A percentile compares a stretch with the other conserved stretches of the same genome.
Evolutionary conservation across 2,888 invertebrate species (phyloP).

Genomic region (Branchipolynoe longqiensis): DNA sequence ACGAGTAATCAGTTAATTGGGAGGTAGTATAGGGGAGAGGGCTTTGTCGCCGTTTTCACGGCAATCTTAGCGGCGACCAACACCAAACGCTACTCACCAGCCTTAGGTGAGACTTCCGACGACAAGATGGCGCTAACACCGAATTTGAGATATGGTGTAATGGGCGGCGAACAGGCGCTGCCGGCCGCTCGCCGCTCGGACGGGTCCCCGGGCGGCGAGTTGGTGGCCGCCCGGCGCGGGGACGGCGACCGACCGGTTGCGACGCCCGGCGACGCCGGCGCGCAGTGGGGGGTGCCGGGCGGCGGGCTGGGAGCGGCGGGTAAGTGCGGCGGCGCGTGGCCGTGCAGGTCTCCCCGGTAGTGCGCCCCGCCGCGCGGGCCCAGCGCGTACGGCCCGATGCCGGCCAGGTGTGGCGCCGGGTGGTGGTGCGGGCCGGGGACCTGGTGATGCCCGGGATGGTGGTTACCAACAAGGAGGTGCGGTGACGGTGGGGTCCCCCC

Average conservation of each 20-base stretch:
- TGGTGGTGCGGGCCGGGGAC: not conserved
- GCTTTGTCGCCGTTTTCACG: too few relatives aligned
- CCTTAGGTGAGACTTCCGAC: conserved; percentile 69
- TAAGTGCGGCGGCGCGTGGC: not conserved
- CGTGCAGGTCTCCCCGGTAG: not conserved
- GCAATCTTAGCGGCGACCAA: too few relatives aligned
- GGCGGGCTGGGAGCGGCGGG: not conserved
- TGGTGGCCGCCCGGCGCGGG: not conserved
- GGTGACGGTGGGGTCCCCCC: not conserved
- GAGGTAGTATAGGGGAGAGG: too few relatives aligned
- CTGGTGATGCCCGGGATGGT: too few relatives aligned
- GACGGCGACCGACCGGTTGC: conserved; percentile 9
- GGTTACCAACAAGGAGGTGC: too few relatives aligned
- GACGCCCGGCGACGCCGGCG: not conserved
- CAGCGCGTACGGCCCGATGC: not conserved
- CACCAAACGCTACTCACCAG: conserved; percentile 56
- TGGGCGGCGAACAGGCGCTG: conserved; percentile 7
- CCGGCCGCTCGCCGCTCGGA: conserved; percentile 13
- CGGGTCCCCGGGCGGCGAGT: not conserved
- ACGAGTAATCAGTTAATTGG: too few relatives aligned
- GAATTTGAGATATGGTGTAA: conserved; percentile 77
- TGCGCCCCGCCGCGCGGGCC: not conserved
- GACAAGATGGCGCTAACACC: conserved; percentile 79
- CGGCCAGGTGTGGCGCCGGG: not conserved
- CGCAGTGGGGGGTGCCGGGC: not conserved